Evolutionary conservation across 2,888 invertebrate species (phyloP).

Genomic region (Eilema caniola): DNA sequence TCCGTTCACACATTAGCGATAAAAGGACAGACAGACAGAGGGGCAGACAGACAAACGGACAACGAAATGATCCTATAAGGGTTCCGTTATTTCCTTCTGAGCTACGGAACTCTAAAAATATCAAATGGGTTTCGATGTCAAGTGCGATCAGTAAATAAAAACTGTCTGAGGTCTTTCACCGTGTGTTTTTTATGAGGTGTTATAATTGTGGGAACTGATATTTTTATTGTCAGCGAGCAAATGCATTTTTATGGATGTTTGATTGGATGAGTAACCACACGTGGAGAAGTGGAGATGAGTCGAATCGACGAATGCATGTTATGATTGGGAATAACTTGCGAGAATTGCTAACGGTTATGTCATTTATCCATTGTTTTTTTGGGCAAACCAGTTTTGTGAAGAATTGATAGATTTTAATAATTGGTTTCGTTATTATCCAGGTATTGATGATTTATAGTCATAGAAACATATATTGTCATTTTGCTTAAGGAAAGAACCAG

Average conservation of each 20-base stretch:
- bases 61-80: too few species aligned
- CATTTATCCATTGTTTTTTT: conserved; percentile 3
- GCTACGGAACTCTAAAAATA: neutral
- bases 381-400: neutral
- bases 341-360: conserved; percentile 13
- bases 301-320: conserved; percentile 29
- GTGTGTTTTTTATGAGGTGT: conserved; percentile 42
- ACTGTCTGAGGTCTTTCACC: conserved; percentile 38
- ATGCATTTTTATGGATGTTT: conserved; percentile 40
- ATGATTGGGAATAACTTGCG: conserved; percentile 12
- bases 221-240: conserved; percentile 38
- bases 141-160: conserved; percentile 32
- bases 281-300: conserved; percentile 12
- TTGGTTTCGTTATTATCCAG: neutral
- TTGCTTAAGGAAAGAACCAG: too few species aligned
- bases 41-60: too few species aligned
- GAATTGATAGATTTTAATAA: neutral
- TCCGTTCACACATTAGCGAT: too few species aligned
- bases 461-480: neutral
- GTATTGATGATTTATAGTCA: neutral
- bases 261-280: conserved; percentile 22
- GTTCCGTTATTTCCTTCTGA: too few species aligned
- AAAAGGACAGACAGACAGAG: too few species aligned
- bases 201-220: conserved; percentile 48
- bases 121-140: conserved; percentile 44